These are phyloP conservation scores for Eubasilissa splendida DNA, from an alignment of 2,888 invertebrate genomes.

Conservation along the genomic window DNA sequence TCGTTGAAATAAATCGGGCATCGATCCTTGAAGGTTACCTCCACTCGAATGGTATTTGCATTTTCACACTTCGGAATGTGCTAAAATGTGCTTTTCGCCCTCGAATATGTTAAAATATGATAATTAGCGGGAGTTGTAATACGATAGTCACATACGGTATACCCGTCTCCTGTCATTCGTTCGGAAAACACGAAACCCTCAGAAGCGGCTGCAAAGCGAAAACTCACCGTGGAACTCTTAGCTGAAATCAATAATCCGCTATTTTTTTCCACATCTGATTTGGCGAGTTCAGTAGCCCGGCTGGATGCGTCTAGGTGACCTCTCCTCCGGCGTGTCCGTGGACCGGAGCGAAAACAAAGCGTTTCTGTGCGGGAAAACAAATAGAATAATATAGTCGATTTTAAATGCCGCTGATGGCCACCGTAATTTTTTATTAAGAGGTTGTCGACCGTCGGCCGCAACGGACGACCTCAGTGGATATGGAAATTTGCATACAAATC, in stretches of 20 bases:
- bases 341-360: constrained; percentile 37
- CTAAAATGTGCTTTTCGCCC: constrained; percentile 28
- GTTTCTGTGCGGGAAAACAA: constrained; percentile 24
- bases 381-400: constrained; percentile 42
- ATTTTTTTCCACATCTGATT: constrained; percentile 47
- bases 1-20: not conserved
- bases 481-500: constrained; percentile 42
- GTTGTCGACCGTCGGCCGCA: constrained; percentile 33
- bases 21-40: constrained; percentile 1
- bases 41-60: constrained; percentile 17
- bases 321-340: constrained; percentile 28
- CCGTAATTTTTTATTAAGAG: constrained; percentile 29
- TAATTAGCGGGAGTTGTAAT: constrained; percentile 14
- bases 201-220: not conserved
- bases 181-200: not conserved
- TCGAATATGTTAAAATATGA: constrained; percentile 39
- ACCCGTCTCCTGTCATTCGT: not conserved
- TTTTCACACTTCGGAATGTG: constrained; percentile 35
- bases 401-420: constrained; percentile 38
- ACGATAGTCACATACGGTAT: not conserved
- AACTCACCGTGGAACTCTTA: not conserved
- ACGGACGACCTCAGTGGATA: constrained; percentile 31
- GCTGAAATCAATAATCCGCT: constrained; percentile 45
- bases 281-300: constrained; percentile 47
- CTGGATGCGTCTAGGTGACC: constrained; percentile 48